Base-by-base conservation (phyloP, 2,888 invertebrate species). In the Proisotoma minuta region DNA sequence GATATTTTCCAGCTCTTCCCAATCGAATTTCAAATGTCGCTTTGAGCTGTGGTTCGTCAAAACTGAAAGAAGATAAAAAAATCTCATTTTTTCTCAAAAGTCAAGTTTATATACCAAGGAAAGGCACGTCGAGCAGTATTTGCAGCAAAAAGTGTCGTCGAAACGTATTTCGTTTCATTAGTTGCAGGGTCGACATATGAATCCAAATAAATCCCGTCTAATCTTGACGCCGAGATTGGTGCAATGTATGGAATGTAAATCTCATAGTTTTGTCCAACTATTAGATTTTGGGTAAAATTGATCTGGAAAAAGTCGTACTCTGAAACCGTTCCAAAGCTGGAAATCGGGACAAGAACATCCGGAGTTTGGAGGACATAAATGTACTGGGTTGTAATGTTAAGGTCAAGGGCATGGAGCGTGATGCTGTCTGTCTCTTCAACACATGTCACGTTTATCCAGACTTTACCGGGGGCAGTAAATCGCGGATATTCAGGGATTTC, bases 51-150 rank as follows among this genome's bases (percentile, higher is more conserved):
- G 70, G 70, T 43, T 68, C 70, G 40, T 68, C 68, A 56, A 68
- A 66, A 39, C 66, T 34, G 10, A 43, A 43, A 43, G n/a, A 82
- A 82, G 63, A 53, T 72, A 65, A 69, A 50, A 56, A 50, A 66
- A 68, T 60, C 29, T 29, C 23, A 43, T 3, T 43, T 34, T 12
- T 34, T 12, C 12, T 8, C 10, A 34, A 10, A 10, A 34, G 34
- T 34, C 12, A 12, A 34, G 12, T 34, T 34, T 34, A n/a, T n/a
- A n/a, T n/a, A n/a, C n/a, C n/a, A 53, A 2, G 15, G 91, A 91
- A 77, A 95, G 87, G 63, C 81, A 80, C 75, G 90, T 91, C 77
- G 34, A 5, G 65, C 67, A 24, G 56, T 60, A 22, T 67, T 67
- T 8, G 69, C 67, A 34, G 67, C 65, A 54, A 70, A 70, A 2